These are phyloP conservation scores for Pemphigus obesinymphae DNA, from an alignment of 1,140 invertebrate species.

Conservation along the genomic window DNA sequence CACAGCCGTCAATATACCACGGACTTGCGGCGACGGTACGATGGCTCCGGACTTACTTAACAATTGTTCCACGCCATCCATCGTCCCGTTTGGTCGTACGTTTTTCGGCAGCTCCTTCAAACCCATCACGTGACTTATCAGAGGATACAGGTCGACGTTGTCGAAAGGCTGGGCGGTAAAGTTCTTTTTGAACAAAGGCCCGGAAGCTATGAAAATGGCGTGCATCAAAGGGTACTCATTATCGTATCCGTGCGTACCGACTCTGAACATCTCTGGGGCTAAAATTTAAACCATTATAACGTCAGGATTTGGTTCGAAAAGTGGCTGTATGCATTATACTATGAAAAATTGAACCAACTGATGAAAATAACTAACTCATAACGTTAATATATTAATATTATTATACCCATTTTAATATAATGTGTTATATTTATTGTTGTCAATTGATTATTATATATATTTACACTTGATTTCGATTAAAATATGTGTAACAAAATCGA, in stretches of 20 bases:
- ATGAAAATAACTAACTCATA: too few relatives aligned
- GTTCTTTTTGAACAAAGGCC: slow-evolving; percentile 59
- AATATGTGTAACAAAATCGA: too few relatives aligned
- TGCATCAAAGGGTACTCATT: slow-evolving; percentile 59
- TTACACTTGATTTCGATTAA: too few relatives aligned
- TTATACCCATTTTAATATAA: too few relatives aligned
- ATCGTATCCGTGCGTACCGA: slow-evolving; percentile 66
- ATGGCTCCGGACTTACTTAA: not conserved
- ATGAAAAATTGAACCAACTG: too few relatives aligned
- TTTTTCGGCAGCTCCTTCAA: not conserved
- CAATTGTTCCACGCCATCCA: not conserved
- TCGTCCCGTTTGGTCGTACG: not conserved
- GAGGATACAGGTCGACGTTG: slow-evolving; percentile 62
- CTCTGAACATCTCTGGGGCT: not conserved
- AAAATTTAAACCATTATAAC: too few relatives aligned
- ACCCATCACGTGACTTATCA: slow-evolving; percentile 52
- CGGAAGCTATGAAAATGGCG: slow-evolving; percentile 65
- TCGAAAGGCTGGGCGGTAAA: slow-evolving; percentile 56
- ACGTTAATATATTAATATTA: too few relatives aligned
- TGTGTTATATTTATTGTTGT: too few relatives aligned
- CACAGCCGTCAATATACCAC: not conserved
- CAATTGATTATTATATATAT: too few relatives aligned
- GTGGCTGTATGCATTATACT: too few relatives aligned
- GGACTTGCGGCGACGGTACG: not conserved
- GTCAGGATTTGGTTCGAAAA: too few relatives aligned